phyloP scores from a whole-genome alignment of 2,797 vertebrate genomes.

The Falco cherrug region DNA sequence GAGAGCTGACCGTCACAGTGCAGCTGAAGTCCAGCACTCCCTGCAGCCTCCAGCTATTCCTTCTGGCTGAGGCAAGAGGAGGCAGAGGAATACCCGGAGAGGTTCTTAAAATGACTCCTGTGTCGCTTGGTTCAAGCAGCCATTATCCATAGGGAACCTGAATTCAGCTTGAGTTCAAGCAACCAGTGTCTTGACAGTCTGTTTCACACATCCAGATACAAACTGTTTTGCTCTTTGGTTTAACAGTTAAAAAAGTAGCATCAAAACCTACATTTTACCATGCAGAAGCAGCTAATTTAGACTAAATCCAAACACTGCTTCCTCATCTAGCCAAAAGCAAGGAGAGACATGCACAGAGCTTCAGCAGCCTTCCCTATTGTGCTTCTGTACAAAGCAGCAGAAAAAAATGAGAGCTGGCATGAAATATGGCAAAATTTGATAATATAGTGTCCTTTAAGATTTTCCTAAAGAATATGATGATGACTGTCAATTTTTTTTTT shows the following conservation, averaged over 20 bases:
- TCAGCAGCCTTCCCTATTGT: neutral
- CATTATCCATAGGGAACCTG: neutral
- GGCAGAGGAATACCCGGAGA: neutral
- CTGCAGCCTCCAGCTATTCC: neutral
- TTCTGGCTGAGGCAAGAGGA: neutral
- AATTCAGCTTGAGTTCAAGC: neutral
- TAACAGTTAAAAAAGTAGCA: neutral
- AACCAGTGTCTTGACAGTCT: neutral
- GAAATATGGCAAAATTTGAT: neutral
- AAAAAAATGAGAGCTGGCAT: neutral
- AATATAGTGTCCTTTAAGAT: neutral
- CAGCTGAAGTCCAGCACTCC: neutral
- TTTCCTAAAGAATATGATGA: neutral
- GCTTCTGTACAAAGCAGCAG: neutral
- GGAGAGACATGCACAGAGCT: neutral
- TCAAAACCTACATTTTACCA: neutral
- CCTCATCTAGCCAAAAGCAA: neutral
- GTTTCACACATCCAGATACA: neutral
- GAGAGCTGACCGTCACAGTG: neutral
- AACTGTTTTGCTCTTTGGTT: neutral
- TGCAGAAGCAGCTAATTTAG: neutral
- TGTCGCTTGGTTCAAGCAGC: neutral
- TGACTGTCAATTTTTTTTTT: neutral
- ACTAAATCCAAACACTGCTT: neutral
- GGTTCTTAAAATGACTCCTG: neutral